These are phyloP conservation scores for Microchrysa polita DNA, from an alignment of 2,888 invertebrate species.

Conservation along the genomic window DNA sequence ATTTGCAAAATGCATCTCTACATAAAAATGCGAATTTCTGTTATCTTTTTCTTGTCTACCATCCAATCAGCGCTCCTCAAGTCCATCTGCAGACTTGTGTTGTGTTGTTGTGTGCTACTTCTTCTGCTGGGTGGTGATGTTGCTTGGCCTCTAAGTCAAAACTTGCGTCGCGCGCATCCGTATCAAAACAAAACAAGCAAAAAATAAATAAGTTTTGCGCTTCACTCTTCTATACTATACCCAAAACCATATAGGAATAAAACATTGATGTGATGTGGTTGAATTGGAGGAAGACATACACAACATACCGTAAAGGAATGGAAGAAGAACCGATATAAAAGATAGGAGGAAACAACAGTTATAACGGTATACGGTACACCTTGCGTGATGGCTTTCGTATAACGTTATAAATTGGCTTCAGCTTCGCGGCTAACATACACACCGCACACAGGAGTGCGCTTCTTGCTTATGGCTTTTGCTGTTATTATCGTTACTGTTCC, in stretches of 20 bases:
- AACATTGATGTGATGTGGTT: slow-evolving; percentile 32
- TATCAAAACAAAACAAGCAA: slow-evolving; percentile 28
- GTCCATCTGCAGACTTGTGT: too few species aligned
- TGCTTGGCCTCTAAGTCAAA: background rate
- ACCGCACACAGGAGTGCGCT: too few species aligned
- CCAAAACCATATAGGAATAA: background rate
- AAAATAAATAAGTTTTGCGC: slow-evolving; percentile 14
- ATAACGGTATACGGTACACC: slow-evolving; percentile 55
- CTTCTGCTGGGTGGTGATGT: too few species aligned
- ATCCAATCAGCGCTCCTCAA: too few species aligned
- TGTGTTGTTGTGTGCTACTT: too few species aligned
- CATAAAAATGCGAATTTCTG: too few species aligned
- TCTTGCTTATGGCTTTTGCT: slow-evolving; percentile 32
- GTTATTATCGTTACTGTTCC: slow-evolving; percentile 30
- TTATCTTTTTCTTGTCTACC: too few species aligned
- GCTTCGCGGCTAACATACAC: too few species aligned
- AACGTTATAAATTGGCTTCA: slow-evolving; percentile 42
- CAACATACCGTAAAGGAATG: slow-evolving; percentile 39
- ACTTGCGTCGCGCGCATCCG: too few species aligned
- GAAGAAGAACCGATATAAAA: slow-evolving; percentile 31
- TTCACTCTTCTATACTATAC: background rate
- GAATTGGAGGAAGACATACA: slow-evolving; percentile 40
- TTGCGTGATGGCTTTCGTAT: slow-evolving; percentile 52
- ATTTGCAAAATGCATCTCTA: too few species aligned
- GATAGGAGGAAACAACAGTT: slow-evolving; percentile 53